phyloP scores from a whole-genome alignment of 2,888 invertebrate species.

The Zeuzera pyrina region DNA sequence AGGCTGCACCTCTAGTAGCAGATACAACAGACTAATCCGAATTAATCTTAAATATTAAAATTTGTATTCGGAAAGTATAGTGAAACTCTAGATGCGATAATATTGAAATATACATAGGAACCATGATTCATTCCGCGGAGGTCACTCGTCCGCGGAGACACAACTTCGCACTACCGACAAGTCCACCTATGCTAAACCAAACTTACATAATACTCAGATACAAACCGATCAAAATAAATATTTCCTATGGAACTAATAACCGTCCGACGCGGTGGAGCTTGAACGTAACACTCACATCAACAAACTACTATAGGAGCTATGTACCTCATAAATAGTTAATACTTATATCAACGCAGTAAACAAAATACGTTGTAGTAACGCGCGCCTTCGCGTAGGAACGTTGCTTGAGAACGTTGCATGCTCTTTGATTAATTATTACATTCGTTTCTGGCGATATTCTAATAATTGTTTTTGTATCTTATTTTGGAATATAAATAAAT shows the following conservation, averaged over 20 bases:
- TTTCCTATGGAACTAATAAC: conserved; percentile 31
- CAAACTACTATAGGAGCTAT: conserved; percentile 37
- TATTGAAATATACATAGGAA: conserved; percentile 76
- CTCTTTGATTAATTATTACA: too few relatives aligned
- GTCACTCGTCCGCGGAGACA: conserved; percentile 61
- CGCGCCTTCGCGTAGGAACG: conserved; percentile 60
- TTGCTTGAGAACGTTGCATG: conserved; percentile 28
- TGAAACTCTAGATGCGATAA: conserved; percentile 73
- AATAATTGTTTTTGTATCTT: background rate
- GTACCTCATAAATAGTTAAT: conserved; percentile 35
- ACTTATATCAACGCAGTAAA: conserved; percentile 43
- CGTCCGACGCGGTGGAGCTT: conserved; percentile 37
- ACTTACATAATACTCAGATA: conserved; percentile 31
- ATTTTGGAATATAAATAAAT: too few relatives aligned
- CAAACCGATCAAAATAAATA: conserved; percentile 15
- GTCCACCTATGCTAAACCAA: conserved; percentile 57
- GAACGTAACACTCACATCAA: conserved; percentile 23
- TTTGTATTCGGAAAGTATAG: conserved; percentile 73
- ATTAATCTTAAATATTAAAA: conserved; percentile 73
- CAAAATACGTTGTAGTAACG: conserved; percentile 64
- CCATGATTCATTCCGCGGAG: conserved; percentile 72
- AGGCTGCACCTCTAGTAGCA: conserved; percentile 63
- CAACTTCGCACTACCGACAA: conserved; percentile 65
- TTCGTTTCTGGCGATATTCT: too few relatives aligned
- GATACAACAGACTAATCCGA: conserved; percentile 71